Base-by-base conservation (phyloP, 1,140 invertebrate species). In the Drosophila nigrodunni region DNA sequence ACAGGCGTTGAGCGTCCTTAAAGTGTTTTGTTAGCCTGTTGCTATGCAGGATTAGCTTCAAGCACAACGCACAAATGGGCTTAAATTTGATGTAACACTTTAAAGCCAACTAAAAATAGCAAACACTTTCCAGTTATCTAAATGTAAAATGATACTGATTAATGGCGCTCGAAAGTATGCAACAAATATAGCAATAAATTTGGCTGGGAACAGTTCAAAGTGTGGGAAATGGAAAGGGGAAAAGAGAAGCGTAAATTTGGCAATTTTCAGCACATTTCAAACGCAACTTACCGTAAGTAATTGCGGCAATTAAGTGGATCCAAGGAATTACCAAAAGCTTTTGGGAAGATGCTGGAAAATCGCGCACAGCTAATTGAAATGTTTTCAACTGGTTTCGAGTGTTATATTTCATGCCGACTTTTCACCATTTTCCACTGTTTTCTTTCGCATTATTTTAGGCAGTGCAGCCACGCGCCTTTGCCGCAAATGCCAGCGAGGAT, bases 251-350 rank as follows among this genome's bases (percentile, higher is more conserved):
- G 64, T 1, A 54, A 74, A 74, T 61, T 78, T 52, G 75, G 37
- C 60, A 74, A 60, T 15, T 70, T 65, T 86, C 76, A 70, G 77
- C 82, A 77, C 78, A 87, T 87, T 87, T 78, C 39, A 65, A 78
- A 82, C 34, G 66, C 62, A 81, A 87, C 71, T 87, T 70, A 74
- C 41, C 57, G 64, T 78, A 89, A 83, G 67, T 88, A 70, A 88
- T 76, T 78, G 71, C 37, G 35, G 43, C 71, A 71, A 83, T 80
- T 89, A 80, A 70, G 71, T 59, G 35, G 6, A 39, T 55, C 18
- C 10, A 7, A 10, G 11, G 3, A 47, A 35, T 25, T 47, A 9
- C 47, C n/a, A 10, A 43, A 57, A 7, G 49, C 7, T 9, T 9
- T 15, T 7, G 13, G 52, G 30, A 52, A 30, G 21, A 55, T 1